phyloP scores from a whole-genome alignment of 2,113 vertebrate genomes.

The Ciconia boyciana region DNA sequence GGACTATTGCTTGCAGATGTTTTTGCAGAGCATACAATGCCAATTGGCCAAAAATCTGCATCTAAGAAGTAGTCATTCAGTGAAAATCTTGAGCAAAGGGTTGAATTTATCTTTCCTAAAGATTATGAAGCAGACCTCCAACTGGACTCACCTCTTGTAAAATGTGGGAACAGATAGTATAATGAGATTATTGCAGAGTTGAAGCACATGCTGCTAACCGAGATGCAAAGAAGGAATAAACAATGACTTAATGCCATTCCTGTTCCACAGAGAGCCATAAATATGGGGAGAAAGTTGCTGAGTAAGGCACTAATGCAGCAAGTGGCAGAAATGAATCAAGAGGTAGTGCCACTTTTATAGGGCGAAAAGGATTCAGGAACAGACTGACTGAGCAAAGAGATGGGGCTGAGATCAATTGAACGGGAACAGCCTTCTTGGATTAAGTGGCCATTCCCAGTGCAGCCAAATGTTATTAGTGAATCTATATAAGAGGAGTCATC shows the following conservation, averaged over 20 bases:
- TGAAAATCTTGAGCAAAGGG: background rate
- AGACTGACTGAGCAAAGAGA: background rate
- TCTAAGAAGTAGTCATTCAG: background rate
- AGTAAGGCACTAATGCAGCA: background rate
- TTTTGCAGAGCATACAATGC: background rate
- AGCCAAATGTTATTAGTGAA: background rate
- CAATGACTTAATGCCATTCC: constrained; percentile 11
- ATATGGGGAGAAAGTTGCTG: background rate
- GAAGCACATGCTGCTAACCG: background rate
- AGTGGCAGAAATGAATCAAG: background rate
- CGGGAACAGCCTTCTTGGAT: background rate
- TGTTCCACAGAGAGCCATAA: background rate
- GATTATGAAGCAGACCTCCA: background rate
- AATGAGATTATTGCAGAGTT: background rate
- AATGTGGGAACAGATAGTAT: background rate
- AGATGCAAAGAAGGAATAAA: constrained; percentile 27
- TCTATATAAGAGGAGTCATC: background rate
- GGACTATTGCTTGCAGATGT: background rate
- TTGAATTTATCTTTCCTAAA: background rate
- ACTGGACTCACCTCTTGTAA: background rate
- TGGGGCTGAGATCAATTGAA: background rate
- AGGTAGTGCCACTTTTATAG: background rate
- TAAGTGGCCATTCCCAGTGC: background rate
- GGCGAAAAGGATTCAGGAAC: background rate
- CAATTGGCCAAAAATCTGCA: background rate